Percentiles rank a stretch among this genome's conserved stretches.
Conservation (phyloP, 2,113 vertebrate species). For the Manacus vitellinus region DNA sequence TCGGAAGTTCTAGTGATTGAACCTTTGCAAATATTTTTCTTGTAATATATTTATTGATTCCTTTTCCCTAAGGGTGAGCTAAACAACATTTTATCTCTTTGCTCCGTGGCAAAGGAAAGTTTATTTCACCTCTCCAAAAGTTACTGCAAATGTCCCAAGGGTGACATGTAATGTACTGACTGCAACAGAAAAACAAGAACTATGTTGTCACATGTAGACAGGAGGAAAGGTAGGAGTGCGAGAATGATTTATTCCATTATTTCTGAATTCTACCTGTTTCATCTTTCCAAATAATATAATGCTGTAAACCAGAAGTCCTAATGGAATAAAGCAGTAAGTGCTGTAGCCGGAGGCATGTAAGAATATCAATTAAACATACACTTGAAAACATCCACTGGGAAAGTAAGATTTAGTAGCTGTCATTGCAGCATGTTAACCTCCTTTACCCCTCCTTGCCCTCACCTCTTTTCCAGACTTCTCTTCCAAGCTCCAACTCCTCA, state of each 20-base stretch:
- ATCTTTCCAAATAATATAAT: background rate
- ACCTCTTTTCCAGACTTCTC: background rate
- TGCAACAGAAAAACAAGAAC: background rate
- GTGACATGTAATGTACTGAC: background rate
- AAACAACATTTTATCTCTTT: background rate
- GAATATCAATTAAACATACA: conserved; percentile 37
- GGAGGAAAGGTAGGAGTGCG: background rate
- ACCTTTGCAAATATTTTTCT: background rate
- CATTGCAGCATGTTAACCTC: background rate
- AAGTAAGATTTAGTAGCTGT: conserved; percentile 18
- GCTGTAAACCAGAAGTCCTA: background rate
- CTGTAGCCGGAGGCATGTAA: background rate
- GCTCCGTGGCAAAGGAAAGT: background rate
- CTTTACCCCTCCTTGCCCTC: background rate
- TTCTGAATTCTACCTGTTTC: conserved; percentile 1
- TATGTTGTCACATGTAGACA: background rate
- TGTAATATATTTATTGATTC: background rate
- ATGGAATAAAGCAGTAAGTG: conserved; percentile 14
- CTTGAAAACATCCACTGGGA: conserved; percentile 22
- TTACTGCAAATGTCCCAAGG: background rate
- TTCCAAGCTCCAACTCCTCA: background rate
- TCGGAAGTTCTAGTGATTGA: background rate
- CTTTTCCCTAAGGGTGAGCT: background rate
- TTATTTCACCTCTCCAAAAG: background rate
- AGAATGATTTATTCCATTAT: background rate